Conservation (phyloP, 2,888 invertebrate species). For the Drosophila antonietae region DNA sequence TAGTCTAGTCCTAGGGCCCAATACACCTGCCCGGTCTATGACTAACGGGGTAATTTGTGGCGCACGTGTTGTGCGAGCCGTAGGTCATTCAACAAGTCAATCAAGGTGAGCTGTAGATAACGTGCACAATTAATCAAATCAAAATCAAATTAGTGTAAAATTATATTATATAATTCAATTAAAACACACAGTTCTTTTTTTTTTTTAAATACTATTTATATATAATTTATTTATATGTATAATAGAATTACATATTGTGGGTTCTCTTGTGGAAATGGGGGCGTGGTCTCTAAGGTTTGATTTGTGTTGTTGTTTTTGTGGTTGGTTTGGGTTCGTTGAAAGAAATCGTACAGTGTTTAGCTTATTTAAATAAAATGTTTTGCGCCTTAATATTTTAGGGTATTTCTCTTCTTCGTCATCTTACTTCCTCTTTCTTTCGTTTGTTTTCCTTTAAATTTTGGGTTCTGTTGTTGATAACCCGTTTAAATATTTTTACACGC, state of each 20-base stretch:
- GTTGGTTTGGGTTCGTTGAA: conserved; percentile 48
- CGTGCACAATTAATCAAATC: background rate
- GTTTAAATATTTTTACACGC: conserved; percentile 63
- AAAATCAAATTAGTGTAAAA: background rate
- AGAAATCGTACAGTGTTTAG: conserved; percentile 63
- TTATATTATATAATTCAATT: background rate
- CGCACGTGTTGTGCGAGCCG: conserved; percentile 40
- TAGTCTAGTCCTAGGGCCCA: too few relatives aligned
- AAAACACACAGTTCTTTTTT: conserved; percentile 8
- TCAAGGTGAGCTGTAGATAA: background rate
- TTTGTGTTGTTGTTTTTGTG: conserved; percentile 25
- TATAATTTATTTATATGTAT: conserved; percentile 81
- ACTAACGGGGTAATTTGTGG: too few relatives aligned
- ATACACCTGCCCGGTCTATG: conserved; percentile 20
- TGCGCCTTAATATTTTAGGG: conserved; percentile 55
- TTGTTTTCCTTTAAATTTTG: conserved; percentile 24
- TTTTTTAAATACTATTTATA: conserved; percentile 78
- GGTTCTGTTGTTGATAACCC: conserved; percentile 32
- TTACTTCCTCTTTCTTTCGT: conserved; percentile 17
- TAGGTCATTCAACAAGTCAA: conserved; percentile 19
- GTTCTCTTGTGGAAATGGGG: conserved; percentile 34
- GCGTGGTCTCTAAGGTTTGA: conserved; percentile 38
- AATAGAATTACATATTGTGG: conserved; percentile 74
- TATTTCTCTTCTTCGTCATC: conserved; percentile 28
- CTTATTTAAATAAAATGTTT: conserved; percentile 67